Evolutionary conservation across 2,888 invertebrate species (phyloP).

Genomic region (Pimpla rufipes): DNA sequence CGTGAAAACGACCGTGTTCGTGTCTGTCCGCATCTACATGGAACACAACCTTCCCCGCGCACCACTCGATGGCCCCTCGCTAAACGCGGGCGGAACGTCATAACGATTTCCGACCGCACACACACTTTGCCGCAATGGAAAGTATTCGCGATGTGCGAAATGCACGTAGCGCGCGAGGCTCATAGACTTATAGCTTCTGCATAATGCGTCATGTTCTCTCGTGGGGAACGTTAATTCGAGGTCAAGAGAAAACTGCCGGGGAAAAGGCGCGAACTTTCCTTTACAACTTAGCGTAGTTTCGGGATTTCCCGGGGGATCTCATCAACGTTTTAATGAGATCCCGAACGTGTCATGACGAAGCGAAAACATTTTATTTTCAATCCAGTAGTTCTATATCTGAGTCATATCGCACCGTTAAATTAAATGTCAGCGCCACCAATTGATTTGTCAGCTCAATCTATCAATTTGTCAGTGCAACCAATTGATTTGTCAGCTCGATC

Average conservation of each 20-base stretch:
- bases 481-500: no score
- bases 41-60: neutral
- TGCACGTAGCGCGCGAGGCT: neutral
- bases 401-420: no score
- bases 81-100: neutral
- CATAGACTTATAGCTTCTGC: neutral
- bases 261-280: neutral
- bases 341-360: neutral
- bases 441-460: no score
- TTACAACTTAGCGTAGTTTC: conserved; percentile 4
- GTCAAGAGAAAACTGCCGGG: neutral
- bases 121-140: neutral
- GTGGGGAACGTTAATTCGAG: neutral
- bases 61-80: neutral
- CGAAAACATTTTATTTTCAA: neutral
- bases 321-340: conserved; percentile 34
- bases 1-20: neutral
- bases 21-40: neutral
- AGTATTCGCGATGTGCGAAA: neutral
- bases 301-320: neutral
- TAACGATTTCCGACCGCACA: neutral
- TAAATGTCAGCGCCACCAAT: no score
- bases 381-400: no score
- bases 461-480: no score
- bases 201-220: neutral